Evolutionary conservation across 2,797 vertebrate species (phyloP).

Genomic region (Protonibea diacanthus): DNA sequence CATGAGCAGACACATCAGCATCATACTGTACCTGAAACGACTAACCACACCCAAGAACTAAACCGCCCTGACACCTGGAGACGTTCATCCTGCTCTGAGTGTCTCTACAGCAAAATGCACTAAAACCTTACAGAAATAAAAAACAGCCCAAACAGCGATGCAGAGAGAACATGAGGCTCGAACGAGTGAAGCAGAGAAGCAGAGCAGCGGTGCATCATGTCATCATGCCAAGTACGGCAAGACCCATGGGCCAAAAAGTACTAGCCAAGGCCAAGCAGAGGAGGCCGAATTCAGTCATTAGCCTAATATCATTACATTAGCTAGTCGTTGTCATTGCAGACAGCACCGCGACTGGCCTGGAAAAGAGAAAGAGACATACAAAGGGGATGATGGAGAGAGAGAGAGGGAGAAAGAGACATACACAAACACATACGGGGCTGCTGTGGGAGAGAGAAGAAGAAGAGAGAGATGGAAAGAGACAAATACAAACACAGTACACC

Average conservation of each 20-base stretch:
- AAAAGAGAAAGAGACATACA: slow-evolving; percentile 70
- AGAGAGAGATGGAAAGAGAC: slow-evolving; percentile 45
- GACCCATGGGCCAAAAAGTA: slow-evolving; percentile 63
- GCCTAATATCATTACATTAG: slow-evolving; percentile 79
- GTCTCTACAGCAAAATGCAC: slow-evolving; percentile 68
- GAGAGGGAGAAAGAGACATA: slow-evolving; percentile 31
- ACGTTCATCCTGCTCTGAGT: slow-evolving; percentile 44
- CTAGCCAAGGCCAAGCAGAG: slow-evolving; percentile 73
- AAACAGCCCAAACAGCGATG: slow-evolving; percentile 68
- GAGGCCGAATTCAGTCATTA: slow-evolving; percentile 60
- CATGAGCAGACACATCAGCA: slow-evolving; percentile 2
- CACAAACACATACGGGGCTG: slow-evolving; percentile 48
- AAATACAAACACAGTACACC: slow-evolving; percentile 54
- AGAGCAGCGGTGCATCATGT: slow-evolving; percentile 64
- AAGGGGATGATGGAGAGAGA: slow-evolving; percentile 53
- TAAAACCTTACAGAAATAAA: slow-evolving; percentile 22
- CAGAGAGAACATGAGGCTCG: slow-evolving; percentile 60
- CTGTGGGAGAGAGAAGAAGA: slow-evolving; percentile 30
- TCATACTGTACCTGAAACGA: slow-evolving; percentile 2
- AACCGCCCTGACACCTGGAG: slow-evolving; percentile 49
- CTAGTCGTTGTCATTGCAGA: slow-evolving; percentile 77
- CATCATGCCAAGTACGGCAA: slow-evolving; percentile 71
- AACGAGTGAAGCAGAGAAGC: slow-evolving; percentile 65
- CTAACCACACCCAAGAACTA: slow-evolving; percentile 5
- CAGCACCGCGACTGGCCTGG: slow-evolving; percentile 70